Evolutionary conservation across 2,113 vertebrate genomes (phyloP).

Genomic region (Notiomystis cincta): DNA sequence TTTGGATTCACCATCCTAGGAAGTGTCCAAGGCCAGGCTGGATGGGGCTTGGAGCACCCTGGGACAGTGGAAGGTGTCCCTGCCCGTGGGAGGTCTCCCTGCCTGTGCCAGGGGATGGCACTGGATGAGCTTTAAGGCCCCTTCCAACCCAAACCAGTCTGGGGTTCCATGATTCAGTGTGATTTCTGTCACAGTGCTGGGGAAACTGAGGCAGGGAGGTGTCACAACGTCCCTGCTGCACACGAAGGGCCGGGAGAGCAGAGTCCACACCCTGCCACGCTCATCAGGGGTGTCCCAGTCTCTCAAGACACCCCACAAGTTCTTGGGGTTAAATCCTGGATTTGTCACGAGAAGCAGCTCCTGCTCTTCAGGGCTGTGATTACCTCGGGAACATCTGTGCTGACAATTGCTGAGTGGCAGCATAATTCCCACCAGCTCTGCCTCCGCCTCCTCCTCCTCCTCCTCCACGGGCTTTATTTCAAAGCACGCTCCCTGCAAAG

Average conservation of each 20-base stretch:
- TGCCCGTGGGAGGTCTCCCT: no score
- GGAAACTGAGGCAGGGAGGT: neutral
- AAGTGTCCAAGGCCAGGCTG: no score
- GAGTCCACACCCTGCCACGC: fast-evolving
- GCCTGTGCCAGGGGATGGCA: neutral
- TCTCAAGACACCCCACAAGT: neutral
- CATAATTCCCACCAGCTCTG: neutral
- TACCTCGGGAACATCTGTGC: neutral
- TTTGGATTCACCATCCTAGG: neutral
- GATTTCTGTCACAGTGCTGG: fast-evolving
- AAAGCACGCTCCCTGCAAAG: neutral
- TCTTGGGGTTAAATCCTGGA: neutral
- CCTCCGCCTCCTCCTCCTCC: conserved; percentile 23
- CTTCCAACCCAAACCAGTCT: neutral
- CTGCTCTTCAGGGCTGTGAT: neutral
- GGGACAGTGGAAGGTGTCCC: fast-evolving
- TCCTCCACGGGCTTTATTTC: neutral
- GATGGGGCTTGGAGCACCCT: fast-evolving
- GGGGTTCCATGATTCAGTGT: fast-evolving
- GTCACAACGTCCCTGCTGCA: neutral
- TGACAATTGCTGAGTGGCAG: conserved; percentile 17
- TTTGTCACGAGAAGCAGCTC: fast-evolving
- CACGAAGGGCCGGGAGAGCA: neutral
- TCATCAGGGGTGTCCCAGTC: neutral
- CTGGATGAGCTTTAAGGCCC: neutral